Evolutionary conservation across 2,888 invertebrate genomes (phyloP).

Genomic region (Pyrrhosoma nymphula): DNA sequence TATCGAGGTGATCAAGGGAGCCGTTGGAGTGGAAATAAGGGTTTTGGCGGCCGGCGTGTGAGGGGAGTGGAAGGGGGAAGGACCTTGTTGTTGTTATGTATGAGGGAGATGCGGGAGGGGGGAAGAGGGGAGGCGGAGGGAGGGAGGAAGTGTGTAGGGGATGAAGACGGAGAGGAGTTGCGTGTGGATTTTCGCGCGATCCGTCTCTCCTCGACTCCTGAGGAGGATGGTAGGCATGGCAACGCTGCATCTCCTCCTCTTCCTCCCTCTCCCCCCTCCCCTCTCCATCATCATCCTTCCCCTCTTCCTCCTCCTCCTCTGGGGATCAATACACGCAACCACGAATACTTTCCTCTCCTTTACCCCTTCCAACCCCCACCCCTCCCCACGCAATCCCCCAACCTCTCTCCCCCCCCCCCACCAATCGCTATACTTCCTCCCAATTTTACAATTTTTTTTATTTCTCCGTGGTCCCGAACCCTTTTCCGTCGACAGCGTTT

Average conservation of each 20-base stretch:
- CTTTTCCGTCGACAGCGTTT: background rate
- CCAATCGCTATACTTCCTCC: background rate
- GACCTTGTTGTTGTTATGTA: conserved; percentile 36
- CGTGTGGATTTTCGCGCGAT: conserved; percentile 55
- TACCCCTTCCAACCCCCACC: background rate
- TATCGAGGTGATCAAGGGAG: background rate
- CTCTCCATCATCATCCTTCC: background rate
- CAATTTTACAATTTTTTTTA: background rate
- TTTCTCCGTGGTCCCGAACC: no score
- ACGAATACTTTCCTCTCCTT: conserved; percentile 21
- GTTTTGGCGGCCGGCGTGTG: conserved; percentile 69
- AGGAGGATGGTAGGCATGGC: conserved; percentile 61
- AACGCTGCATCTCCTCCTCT: conserved; percentile 45
- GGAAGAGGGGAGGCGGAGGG: conserved; percentile 42
- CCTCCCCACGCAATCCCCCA: background rate
- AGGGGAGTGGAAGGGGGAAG: conserved; percentile 74
- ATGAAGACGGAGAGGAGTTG: conserved; percentile 69
- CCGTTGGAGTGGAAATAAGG: conserved; percentile 22
- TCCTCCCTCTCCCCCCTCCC: background rate
- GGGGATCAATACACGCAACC: conserved; percentile 65
- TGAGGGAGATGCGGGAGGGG: conserved; percentile 64
- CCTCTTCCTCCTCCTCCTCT: conserved; percentile 22
- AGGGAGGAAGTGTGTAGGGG: conserved; percentile 63
- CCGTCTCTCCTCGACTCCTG: conserved; percentile 41
- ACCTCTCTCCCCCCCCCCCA: background rate